Evolutionary conservation across 2,797 vertebrate genomes (phyloP).

Genomic region (Phrynocephalus vlangalii): DNA sequence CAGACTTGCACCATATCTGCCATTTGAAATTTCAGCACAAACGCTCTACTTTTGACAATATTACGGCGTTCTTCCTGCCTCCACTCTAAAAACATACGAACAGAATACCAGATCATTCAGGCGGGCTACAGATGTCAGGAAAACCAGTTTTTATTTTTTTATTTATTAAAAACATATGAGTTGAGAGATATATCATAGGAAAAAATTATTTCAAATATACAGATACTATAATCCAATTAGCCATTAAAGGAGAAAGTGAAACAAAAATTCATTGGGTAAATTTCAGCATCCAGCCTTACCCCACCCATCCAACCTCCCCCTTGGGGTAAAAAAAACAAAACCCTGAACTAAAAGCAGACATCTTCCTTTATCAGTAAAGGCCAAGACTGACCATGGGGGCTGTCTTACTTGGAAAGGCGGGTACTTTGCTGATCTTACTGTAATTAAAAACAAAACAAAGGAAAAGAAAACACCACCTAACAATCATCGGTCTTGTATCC

Average conservation of each 20-base stretch:
- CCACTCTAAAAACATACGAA: conserved; percentile 1
- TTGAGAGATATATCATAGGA: conserved; percentile 64
- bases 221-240: conserved; percentile 67
- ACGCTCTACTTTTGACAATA: too few relatives aligned
- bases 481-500: conserved; percentile 48
- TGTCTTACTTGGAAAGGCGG: conserved; percentile 38
- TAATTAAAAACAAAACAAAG: conserved; percentile 20
- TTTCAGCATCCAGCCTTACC: conserved; percentile 10
- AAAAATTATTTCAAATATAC: conserved; percentile 73
- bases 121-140: conserved; percentile 29
- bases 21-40: too few relatives aligned
- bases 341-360: conserved; percentile 52
- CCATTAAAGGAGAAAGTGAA: conserved; percentile 56
- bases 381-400: conserved; percentile 50
- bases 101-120: conserved; percentile 40
- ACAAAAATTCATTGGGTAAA: conserved; percentile 38
- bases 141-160: conserved; percentile 68
- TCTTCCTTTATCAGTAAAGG: conserved; percentile 55
- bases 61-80: background rate
- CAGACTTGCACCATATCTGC: too few relatives aligned
- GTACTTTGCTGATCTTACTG: conserved; percentile 26
- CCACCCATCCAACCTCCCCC: background rate
- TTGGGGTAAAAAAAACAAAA: conserved; percentile 55
- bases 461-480: conserved; percentile 1
- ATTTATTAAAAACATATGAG: conserved; percentile 69